Evolutionary conservation across 2,113 vertebrate genomes (phyloP).

Genomic region (Uropsilus gracilis): DNA sequence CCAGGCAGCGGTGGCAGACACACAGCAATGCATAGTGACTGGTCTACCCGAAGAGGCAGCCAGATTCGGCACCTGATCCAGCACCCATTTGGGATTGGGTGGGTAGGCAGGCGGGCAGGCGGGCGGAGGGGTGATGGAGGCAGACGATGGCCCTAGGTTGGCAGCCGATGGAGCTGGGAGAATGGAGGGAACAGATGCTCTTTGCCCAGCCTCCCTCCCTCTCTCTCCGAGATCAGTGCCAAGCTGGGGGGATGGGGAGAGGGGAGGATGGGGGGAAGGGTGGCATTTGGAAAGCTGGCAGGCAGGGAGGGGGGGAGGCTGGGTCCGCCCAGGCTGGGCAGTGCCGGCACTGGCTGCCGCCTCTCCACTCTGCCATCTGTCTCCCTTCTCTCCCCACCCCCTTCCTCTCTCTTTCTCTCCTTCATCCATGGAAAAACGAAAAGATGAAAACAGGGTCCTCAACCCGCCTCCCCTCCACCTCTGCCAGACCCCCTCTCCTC

Average conservation of each 20-base stretch:
- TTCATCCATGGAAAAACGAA: slow-evolving; percentile 62
- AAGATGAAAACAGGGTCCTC: slow-evolving; percentile 67
- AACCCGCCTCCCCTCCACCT: slow-evolving; percentile 64
- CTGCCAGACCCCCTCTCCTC: slow-evolving; percentile 37
- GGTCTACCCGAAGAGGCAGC: slow-evolving; percentile 78
- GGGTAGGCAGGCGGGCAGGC: slow-evolving; percentile 67
- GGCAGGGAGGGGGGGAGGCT: slow-evolving; percentile 41
- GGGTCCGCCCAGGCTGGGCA: slow-evolving; percentile 81
- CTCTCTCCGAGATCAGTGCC: slow-evolving; percentile 77
- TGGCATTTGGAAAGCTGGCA: slow-evolving; percentile 81
- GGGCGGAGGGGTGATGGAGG: slow-evolving; percentile 75
- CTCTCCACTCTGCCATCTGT: slow-evolving; percentile 82
- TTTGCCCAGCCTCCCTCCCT: slow-evolving; percentile 78
- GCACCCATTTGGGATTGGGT: slow-evolving; percentile 77
- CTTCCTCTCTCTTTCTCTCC: slow-evolving; percentile 57
- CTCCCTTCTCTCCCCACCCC: slow-evolving; percentile 73
- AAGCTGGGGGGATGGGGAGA: slow-evolving; percentile 74
- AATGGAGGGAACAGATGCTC: slow-evolving; percentile 83
- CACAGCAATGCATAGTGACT: slow-evolving; percentile 75
- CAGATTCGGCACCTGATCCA: slow-evolving; percentile 79
- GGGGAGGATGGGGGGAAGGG: slow-evolving; percentile 78
- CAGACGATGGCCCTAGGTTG: slow-evolving; percentile 80
- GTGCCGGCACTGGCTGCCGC: slow-evolving; percentile 79
- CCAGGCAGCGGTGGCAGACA: slow-evolving; percentile 79
- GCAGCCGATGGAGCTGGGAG: slow-evolving; percentile 81